Percentiles rank a stretch among this genome's conserved stretches.
These are phyloP conservation scores for Proisotoma minuta DNA, from an alignment of 2,888 invertebrate species.

Conservation along the genomic window DNA sequence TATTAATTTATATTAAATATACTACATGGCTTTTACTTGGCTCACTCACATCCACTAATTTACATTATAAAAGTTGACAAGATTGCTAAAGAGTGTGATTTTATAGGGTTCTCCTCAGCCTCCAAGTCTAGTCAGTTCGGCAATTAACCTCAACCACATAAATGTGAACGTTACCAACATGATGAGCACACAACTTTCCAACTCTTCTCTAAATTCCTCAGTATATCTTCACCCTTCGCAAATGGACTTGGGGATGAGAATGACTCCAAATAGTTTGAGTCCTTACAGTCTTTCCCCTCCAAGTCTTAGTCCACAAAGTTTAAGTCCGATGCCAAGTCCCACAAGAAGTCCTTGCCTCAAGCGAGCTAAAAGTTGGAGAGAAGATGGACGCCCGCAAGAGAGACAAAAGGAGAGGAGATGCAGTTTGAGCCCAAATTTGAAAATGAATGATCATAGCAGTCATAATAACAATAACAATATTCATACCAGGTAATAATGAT, in stretches of 20 bases:
- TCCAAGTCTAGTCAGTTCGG: constrained; percentile 38
- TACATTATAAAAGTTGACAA: too few species aligned
- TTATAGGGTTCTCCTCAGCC: constrained; percentile 45
- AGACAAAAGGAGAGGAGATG: constrained; percentile 44
- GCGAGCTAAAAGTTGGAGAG: constrained; percentile 47
- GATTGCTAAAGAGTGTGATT: too few species aligned
- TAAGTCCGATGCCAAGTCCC: constrained; percentile 45
- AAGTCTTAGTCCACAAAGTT: constrained; percentile 44
- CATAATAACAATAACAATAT: constrained; percentile 47
- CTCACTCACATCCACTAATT: too few species aligned
- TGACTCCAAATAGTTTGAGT: constrained; percentile 43
- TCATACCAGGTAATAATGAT: constrained; percentile 42
- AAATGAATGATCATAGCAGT: constrained; percentile 46
- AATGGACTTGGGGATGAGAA: constrained; percentile 12
- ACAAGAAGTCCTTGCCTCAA: constrained; percentile 45
- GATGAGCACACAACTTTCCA: constrained; percentile 41
- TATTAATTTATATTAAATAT: too few species aligned
- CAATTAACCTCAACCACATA: constrained; percentile 39
- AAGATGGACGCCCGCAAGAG: constrained; percentile 44
- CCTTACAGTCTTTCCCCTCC: constrained; percentile 43
- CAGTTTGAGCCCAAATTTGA: constrained; percentile 46
- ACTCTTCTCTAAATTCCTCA: constrained; percentile 45
- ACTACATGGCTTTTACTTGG: too few species aligned
- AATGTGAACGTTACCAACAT: constrained; percentile 34
- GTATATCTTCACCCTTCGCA: constrained; percentile 30